A percentile compares a stretch with the other conserved stretches of the same genome.
These are phyloP conservation scores for Neomorphus geoffroyi DNA, from an alignment of 2,797 vertebrate species.

Conservation along the genomic window DNA sequence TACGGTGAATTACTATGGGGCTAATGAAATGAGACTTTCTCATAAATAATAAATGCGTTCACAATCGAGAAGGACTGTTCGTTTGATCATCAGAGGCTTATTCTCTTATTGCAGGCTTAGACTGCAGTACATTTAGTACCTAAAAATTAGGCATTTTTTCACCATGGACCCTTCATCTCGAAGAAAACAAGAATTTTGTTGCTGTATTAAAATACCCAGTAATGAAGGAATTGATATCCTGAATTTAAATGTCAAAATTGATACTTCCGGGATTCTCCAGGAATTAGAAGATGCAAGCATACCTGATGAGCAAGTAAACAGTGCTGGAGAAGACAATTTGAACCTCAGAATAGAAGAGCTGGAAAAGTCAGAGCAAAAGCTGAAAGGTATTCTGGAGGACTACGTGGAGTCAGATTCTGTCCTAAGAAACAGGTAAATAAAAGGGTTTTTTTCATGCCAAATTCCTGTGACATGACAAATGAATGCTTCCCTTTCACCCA, in stretches of 20 bases:
- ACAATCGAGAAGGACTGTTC: constrained; percentile 46
- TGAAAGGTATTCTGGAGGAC: constrained; percentile 44
- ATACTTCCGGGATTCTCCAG: constrained; percentile 67
- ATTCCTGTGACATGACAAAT: background rate
- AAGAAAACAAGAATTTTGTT: constrained; percentile 46
- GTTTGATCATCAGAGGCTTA: constrained; percentile 26
- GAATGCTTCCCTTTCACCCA: background rate
- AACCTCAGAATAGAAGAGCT: constrained; percentile 61
- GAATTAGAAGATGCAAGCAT: constrained; percentile 16
- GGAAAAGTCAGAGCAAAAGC: constrained; percentile 48
- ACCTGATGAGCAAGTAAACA: background rate
- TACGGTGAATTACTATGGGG: constrained; percentile 31
- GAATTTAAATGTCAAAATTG: constrained; percentile 55
- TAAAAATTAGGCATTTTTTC: background rate
- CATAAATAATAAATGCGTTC: constrained; percentile 72
- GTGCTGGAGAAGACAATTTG: constrained; percentile 8
- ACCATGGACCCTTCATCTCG: constrained; percentile 52
- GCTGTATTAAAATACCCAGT: constrained; percentile 27
- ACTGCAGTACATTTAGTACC: background rate
- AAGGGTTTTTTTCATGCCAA: background rate
- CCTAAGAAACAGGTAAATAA: constrained; percentile 78
- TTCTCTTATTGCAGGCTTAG: background rate
- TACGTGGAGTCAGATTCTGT: constrained; percentile 49
- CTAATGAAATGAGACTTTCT: constrained; percentile 40
- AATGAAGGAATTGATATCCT: constrained; percentile 18